Percentiles rank a stretch among this genome's conserved stretches.
These are phyloP conservation scores for Urechis unicinctus DNA, from an alignment of 2,888 invertebrate species.

Conservation along the genomic window DNA sequence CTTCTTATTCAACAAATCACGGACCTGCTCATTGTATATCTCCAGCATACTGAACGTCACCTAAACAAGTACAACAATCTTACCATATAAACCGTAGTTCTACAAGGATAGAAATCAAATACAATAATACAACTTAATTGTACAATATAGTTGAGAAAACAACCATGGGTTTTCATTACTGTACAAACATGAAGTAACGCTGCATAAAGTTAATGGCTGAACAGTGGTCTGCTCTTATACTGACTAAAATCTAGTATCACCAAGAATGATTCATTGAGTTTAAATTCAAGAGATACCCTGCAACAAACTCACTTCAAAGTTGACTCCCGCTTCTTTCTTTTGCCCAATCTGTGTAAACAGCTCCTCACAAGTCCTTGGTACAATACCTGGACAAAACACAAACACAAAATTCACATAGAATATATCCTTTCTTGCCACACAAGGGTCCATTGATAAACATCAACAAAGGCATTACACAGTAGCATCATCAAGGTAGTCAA, in stretches of 20 bases:
- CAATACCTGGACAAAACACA: constrained; percentile 19
- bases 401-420: background rate
- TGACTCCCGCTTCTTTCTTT: constrained; percentile 12
- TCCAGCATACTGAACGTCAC: constrained; percentile 28
- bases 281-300: no score
- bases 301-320: constrained; percentile 16
- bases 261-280: no score
- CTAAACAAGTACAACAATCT: no score
- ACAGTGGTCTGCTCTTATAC: no score
- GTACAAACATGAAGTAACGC: background rate
- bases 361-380: constrained; percentile 23
- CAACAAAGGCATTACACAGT: no score
- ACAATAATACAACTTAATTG: background rate
- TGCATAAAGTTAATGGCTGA: background rate
- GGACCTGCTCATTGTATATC: constrained; percentile 27
- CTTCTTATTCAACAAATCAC: constrained; percentile 22
- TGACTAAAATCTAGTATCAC: no score
- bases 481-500: no score
- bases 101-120: background rate
- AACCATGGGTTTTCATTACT: background rate
- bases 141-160: background rate
- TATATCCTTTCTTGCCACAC: background rate
- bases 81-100: no score
- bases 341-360: constrained; percentile 19
- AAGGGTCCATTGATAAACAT: no score